Evolutionary conservation across 2,888 invertebrate species (phyloP), one percentile per base, ranked within the genome.

Genomic region (Gymnoscelis rufifasciata): DNA sequence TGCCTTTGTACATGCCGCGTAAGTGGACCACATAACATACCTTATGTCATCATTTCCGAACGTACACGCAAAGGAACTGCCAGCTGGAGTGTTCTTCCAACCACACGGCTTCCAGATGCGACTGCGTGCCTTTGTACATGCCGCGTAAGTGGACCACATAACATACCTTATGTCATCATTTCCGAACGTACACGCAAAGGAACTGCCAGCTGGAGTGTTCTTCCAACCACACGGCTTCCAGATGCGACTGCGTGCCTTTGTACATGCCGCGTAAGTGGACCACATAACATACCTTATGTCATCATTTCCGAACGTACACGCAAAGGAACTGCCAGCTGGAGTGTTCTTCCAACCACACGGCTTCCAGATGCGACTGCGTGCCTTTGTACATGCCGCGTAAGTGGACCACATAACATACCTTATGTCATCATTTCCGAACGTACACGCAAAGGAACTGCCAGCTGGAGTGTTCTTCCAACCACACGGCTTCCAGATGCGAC

Each of bases 361-460:
- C 88, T 7, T 41, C 56, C 0, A 70, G 67, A 30, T 92, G 92
- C 59, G 89, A 83, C 0, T 92, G 92, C 52, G 91, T 92, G 0
- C 90, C 90, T 27, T 90, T 90, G 51, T 90, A 91, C 38, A 92
- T 92, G 92, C 92, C 92, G 39, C 73, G 57, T 57, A 41, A 43
- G 51, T 45, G n/a, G n/a, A n/a, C n/a, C n/a, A n/a, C n/a, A n/a
- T n/a, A n/a, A n/a, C n/a, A n/a, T n/a, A n/a, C n/a, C n/a, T n/a
- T n/a, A n/a, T n/a, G n/a, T n/a, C n/a, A n/a, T n/a, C n/a, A n/a
- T 63, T 92, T 89, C 62, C 88, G 90, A 53, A 84, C 87, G 30
- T 93, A 92, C 66, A 91, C 92, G 0, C 91, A 92, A 65, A 84
- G 88, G 51, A 92, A 92, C 62, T 93, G 92, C 56, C 90, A 92